These are phyloP conservation scores for Athalia circularis DNA, from an alignment of 2,888 invertebrate genomes.

Conservation along the genomic window DNA sequence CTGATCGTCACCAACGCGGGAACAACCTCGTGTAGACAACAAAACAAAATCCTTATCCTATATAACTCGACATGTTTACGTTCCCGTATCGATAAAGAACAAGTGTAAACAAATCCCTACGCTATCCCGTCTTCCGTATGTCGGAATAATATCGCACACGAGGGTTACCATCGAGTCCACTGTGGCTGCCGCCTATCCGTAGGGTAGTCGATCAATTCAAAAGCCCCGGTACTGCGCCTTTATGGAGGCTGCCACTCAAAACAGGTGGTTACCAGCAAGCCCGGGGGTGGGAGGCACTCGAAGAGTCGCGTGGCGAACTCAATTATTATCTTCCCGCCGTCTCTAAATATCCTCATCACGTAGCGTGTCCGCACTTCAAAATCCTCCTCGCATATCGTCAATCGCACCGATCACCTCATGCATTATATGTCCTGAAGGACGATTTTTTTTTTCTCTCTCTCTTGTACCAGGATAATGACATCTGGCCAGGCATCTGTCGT, in stretches of 20 bases:
- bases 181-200: constrained; percentile 46
- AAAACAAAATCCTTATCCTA: not conserved
- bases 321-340: constrained; percentile 66
- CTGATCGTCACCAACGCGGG: not conserved
- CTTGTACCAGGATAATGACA: not conserved
- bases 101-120: constrained; percentile 63
- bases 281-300: constrained; percentile 66
- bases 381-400: constrained; percentile 13
- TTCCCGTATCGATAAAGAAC: constrained; percentile 57
- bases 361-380: not conserved
- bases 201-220: constrained; percentile 42
- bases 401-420: not conserved
- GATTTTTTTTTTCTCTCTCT: not conserved
- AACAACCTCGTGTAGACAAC: not conserved
- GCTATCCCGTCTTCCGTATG: constrained; percentile 67
- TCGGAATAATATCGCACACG: constrained; percentile 55
- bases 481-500: constrained; percentile 4
- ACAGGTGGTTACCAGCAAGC: constrained; percentile 71
- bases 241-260: constrained; percentile 61
- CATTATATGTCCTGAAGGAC: not conserved
- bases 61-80: not conserved
- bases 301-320: constrained; percentile 74
- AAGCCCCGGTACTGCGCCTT: constrained; percentile 33
- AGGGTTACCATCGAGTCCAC: constrained; percentile 51
- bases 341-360: constrained; percentile 15